Base-by-base conservation (phyloP, 1,140 invertebrate genomes). In the Limonius californicus region DNA sequence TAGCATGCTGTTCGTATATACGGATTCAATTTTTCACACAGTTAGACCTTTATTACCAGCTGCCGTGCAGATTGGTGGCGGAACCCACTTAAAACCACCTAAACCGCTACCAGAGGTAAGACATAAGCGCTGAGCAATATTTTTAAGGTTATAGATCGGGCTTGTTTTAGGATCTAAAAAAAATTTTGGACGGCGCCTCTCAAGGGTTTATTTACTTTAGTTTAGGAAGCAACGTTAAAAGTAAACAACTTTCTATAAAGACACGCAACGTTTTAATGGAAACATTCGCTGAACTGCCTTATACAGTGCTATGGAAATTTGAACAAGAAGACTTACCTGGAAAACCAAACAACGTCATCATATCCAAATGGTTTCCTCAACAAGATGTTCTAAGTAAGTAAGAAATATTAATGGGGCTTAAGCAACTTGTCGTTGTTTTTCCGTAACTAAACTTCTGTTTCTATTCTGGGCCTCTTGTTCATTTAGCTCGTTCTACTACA, bases 181-280 rank as follows among this genome's bases (percentile, higher is more conserved):
- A 68, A 20, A 80, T 78, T 55, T 55, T 82, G 43, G 79, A 81
- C 45, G 70, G 67, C 0, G 77, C 82, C 1, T 70, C 62, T 12
- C 63, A 83, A 60, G 84, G 84, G 1, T 82, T 80, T 19, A 79
- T 86, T n/a, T 85, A 79, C 64, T 82, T 86, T 42, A 84, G 80
- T 66, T 74, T 86, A 18, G n/a, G n/a, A n/a, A n/a, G n/a, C n/a
- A n/a, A n/a, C n/a, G n/a, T n/a, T n/a, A n/a, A n/a, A n/a, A n/a
- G 79, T 81, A 0, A 66, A 63, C 1, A 71, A 80, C 1, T n/a
- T n/a, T n/a, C n/a, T n/a, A n/a, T n/a, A n/a, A 81, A 75, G 4
- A 71, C 81, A 8, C 59, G 77, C 7, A 69, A 76, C 23, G 76
- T 86, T 32, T 75, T 85, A 43, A n/a, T n/a, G n/a, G 64, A 78